Evolutionary conservation across 2,888 invertebrate species (phyloP), one percentile per base, ranked within the genome.

Genomic region (Cataglyphis livida): DNA sequence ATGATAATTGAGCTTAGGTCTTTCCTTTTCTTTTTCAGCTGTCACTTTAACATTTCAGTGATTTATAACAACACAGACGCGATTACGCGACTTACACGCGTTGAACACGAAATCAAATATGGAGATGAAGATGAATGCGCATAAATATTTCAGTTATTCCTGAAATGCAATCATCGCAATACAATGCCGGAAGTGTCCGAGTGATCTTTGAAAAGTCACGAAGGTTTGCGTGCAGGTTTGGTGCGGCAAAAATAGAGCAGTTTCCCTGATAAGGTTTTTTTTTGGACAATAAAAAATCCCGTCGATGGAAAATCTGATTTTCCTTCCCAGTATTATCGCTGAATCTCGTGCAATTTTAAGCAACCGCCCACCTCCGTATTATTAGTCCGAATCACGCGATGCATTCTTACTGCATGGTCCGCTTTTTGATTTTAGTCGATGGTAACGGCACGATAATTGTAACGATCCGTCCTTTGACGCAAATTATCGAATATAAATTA

Each of bases 341-440:
- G n/a, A 88, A 86, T 85, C 70, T 68, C 57, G 32, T 65, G 61
- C 79, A 84, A 83, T 86, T 86, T 88, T 81, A 51, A 81, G 12
- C 61, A 76, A 41, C 82, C 38, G 76, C 21, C 71, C 64, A 5
- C 35, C n/a, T 48, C 59, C 15, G n/a, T 1, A 44, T 86, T 66
- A 88, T 83, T 86, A 84, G 51, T 51, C 32, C 9, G 73, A 73
- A 84, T 83, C 88, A 86, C 88, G 88, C 88, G 83, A 88, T 84
- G 78, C 74, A 65, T 41, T 28, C 61, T 78, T 76, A 57, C 76
- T 51, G 81, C 66, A 51, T 54, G 44, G 25, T 44, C 38, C n/a
- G 62, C 74, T 54, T 38, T 44, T 54, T 35, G 32, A 59, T 74
- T 65, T 74, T 66, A 59, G 10, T 7, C 35, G 12, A 10, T 10